Conservation (phyloP, 2,888 invertebrate species). For the Lasioglossum figueresi region DNA sequence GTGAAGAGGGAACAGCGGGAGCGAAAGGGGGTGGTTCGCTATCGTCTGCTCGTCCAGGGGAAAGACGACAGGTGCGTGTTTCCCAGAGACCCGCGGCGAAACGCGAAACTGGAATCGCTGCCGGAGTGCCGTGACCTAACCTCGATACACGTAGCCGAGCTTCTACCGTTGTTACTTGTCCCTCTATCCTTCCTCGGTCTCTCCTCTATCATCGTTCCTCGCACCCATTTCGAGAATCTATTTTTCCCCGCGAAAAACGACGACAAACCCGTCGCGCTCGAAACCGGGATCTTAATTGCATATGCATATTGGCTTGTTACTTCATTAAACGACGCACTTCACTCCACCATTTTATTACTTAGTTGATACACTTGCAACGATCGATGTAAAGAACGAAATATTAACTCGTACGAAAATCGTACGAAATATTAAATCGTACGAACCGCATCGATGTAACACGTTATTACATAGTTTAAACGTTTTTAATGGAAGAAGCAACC, state of each 20-base stretch:
- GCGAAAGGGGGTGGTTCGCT: constrained; percentile 57
- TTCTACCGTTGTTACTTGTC: constrained; percentile 26
- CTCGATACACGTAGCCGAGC: constrained; percentile 53
- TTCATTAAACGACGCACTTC: too few species aligned
- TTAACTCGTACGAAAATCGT: too few species aligned
- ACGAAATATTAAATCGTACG: too few species aligned
- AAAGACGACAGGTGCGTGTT: constrained; percentile 80
- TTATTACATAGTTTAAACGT: too few species aligned
- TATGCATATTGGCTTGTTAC: background rate
- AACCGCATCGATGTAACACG: too few species aligned
- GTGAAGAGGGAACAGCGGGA: constrained; percentile 34
- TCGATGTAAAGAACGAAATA: too few species aligned
- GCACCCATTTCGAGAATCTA: background rate
- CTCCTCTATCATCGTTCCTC: background rate
- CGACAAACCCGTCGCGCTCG: background rate
- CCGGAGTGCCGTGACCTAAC: constrained; percentile 68
- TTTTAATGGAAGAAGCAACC: too few species aligned
- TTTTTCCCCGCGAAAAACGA: background rate
- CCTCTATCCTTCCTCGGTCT: background rate
- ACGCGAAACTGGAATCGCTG: constrained; percentile 77
- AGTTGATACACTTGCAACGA: too few species aligned
- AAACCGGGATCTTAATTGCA: background rate
- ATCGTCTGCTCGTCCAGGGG: constrained; percentile 74
- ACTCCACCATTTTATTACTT: background rate
- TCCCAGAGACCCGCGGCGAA: constrained; percentile 82